Conservation (phyloP, 2,113 vertebrate species). For the Nesospiza acunhae region DNA sequence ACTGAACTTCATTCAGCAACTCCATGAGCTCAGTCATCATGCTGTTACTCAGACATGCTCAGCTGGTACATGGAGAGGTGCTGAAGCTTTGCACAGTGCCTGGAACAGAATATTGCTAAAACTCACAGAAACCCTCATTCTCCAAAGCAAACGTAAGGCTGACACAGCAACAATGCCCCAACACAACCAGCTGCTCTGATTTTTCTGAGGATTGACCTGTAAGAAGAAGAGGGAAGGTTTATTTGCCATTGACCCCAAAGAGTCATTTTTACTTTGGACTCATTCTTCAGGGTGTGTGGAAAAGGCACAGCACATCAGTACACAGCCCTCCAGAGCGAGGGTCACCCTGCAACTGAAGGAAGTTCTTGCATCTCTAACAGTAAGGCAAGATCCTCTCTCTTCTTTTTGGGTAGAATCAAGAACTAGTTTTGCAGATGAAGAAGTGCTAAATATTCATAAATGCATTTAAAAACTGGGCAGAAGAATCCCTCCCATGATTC, state of each 20-base stretch:
- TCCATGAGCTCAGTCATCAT: neutral
- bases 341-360: neutral
- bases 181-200: neutral
- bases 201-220: neutral
- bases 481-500: neutral
- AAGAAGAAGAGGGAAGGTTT: neutral
- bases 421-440: neutral
- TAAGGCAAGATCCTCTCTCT: neutral
- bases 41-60: neutral
- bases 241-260: neutral
- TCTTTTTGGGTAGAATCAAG: neutral
- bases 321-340: neutral
- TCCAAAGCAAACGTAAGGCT: neutral
- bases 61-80: neutral
- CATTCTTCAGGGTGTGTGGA: fast-evolving
- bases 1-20: neutral
- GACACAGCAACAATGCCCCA: neutral
- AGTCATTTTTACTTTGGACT: neutral
- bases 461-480: neutral
- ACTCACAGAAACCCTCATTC: neutral
- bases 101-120: neutral
- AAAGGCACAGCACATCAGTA: neutral
- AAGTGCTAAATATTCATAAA: neutral
- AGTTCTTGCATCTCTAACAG: neutral
- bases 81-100: neutral